These are phyloP conservation scores for Drosophila pseudoobscura DNA, from an alignment of 1,140 invertebrate genomes.

Conservation along the genomic window DNA sequence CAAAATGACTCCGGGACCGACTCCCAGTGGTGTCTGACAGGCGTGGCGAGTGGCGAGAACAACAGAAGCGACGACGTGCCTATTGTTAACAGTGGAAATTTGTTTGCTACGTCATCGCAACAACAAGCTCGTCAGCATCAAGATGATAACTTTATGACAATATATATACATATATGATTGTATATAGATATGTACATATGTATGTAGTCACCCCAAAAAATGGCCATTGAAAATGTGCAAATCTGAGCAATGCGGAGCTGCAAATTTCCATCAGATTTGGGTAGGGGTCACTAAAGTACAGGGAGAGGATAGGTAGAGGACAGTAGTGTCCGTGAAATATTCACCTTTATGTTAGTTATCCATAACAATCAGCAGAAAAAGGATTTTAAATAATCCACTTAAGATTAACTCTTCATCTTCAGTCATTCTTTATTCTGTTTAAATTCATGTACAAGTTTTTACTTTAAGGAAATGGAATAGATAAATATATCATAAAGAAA, in stretches of 20 bases:
- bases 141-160: constrained; percentile 74
- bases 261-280: not conserved
- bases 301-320: not conserved
- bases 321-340: too few relatives aligned
- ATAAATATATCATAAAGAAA: too few relatives aligned
- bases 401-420: not conserved
- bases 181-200: too few relatives aligned
- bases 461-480: too few relatives aligned
- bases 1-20: constrained; percentile 56
- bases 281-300: not conserved
- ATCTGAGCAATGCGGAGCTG: constrained; percentile 10
- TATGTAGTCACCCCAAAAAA: constrained; percentile 36
- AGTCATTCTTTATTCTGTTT: not conserved
- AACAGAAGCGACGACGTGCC: constrained; percentile 53
- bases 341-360: too few relatives aligned
- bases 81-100: constrained; percentile 71
- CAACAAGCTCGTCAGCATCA: constrained; percentile 64
- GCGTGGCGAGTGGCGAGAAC: constrained; percentile 44
- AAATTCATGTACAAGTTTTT: too few relatives aligned
- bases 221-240: constrained; percentile 34
- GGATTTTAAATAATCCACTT: too few relatives aligned
- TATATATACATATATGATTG: constrained; percentile 2
- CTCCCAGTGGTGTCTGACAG: constrained; percentile 42
- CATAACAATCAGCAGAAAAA: too few relatives aligned
- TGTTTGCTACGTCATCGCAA: constrained; percentile 76